phyloP scores from a whole-genome alignment of 2,797 vertebrate genomes.

The Heteromormyrus szaboi region DNA sequence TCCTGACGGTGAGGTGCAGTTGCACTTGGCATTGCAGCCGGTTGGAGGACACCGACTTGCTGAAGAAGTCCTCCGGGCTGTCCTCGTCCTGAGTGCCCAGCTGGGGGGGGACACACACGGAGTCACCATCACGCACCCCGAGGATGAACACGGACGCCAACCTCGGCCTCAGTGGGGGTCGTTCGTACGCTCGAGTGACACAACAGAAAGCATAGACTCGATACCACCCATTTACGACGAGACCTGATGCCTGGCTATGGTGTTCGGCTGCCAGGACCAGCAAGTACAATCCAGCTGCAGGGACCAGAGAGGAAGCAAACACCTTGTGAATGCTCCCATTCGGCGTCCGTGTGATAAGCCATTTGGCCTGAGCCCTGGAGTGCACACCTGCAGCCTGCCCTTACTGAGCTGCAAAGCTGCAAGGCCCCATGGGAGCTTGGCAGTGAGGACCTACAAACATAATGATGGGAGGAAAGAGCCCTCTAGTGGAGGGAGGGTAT shows the following conservation, averaged over 20 bases:
- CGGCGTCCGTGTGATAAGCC: not conserved
- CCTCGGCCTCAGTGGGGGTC: not conserved
- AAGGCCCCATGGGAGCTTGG: not conserved
- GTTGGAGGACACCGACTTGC: slow-evolving; percentile 79
- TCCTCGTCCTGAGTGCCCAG: slow-evolving; percentile 85
- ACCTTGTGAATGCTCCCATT: not conserved
- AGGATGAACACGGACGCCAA: not conserved
- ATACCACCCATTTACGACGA: not conserved
- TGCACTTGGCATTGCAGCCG: slow-evolving; percentile 85
- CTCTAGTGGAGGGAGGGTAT: not conserved
- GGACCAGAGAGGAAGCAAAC: not conserved
- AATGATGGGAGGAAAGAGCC: not conserved
- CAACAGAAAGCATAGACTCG: not conserved
- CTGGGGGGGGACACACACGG: slow-evolving; percentile 48
- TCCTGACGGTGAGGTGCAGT: slow-evolving; percentile 78
- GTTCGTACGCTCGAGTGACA: not conserved
- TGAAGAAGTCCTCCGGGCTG: slow-evolving; percentile 71
- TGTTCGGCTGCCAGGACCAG: not conserved
- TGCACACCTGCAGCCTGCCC: not conserved
- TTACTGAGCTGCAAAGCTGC: not conserved
- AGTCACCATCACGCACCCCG: not conserved
- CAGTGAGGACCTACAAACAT: not conserved
- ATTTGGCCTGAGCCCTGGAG: not conserved
- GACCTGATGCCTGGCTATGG: not conserved
- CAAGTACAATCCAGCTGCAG: not conserved